phyloP scores from a whole-genome alignment of 2,113 vertebrate species.

The Cochlearius cochlearius region DNA sequence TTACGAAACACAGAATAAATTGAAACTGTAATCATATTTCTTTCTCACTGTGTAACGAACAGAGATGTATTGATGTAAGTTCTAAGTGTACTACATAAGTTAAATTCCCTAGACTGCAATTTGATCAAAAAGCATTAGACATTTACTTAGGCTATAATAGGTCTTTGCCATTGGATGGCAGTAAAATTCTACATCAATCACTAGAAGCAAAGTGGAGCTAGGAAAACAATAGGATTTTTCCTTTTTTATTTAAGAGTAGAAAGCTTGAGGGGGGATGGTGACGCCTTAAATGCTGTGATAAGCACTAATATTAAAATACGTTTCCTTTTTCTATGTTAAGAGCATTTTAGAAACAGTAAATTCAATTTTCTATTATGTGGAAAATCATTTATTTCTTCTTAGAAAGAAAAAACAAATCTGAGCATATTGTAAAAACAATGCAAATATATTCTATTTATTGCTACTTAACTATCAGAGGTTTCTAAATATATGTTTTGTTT shows the following conservation, averaged over 20 bases:
- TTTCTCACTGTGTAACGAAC: conserved; percentile 77
- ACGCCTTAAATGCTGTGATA: conserved; percentile 50
- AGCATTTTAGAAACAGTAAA: conserved; percentile 33
- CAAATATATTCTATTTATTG: neutral
- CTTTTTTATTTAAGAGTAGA: conserved; percentile 74
- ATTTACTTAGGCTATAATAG: conserved; percentile 82
- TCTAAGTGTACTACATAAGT: conserved; percentile 76
- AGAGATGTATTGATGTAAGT: conserved; percentile 81
- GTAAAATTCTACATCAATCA: conserved; percentile 98
- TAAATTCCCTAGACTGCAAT: conserved; percentile 84
- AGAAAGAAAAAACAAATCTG: neutral
- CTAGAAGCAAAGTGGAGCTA: conserved; percentile 66
- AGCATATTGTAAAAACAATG: neutral
- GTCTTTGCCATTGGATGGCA: conserved; percentile 93
- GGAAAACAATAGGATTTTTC: conserved; percentile 74
- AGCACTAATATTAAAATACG: conserved; percentile 52
- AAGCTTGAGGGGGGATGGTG: conserved; percentile 66
- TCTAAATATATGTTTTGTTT: neutral
- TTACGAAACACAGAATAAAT: conserved; percentile 85
- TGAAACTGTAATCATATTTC: conserved; percentile 84
- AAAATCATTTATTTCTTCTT: neutral
- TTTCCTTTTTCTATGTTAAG: conserved; percentile 51
- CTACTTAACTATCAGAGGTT: neutral
- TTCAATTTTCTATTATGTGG: neutral
- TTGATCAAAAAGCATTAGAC: conserved; percentile 81